phyloP scores from a whole-genome alignment of 2,797 vertebrate genomes.

The Lepilemur septentrionalis region DNA sequence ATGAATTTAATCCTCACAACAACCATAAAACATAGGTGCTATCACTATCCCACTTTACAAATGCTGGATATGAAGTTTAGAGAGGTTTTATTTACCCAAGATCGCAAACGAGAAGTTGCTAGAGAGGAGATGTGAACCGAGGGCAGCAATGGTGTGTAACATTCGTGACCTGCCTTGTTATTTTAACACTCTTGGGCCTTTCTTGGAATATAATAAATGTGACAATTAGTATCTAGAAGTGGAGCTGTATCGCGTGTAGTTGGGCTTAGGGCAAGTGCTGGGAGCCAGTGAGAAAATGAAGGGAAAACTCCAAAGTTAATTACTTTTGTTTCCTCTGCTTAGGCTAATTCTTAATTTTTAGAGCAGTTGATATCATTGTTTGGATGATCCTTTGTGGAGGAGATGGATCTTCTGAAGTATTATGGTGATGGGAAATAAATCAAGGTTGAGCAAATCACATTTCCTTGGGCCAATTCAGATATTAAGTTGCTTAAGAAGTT shows the following conservation, averaged over 20 bases:
- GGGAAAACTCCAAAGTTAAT: background rate
- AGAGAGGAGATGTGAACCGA: background rate
- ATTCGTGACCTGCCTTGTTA: background rate
- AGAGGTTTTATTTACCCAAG: background rate
- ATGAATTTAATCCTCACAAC: background rate
- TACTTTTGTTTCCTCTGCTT: background rate
- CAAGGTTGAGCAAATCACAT: background rate
- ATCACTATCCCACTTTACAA: background rate
- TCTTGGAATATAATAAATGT: background rate
- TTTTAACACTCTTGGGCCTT: background rate
- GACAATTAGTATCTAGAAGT: background rate
- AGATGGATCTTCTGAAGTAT: conserved; percentile 10
- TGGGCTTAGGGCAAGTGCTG: background rate
- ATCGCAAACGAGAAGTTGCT: background rate
- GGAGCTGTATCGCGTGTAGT: background rate
- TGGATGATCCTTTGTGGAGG: background rate
- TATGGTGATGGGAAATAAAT: background rate
- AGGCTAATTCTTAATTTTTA: conserved; percentile 34
- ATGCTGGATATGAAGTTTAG: background rate
- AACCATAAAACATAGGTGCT: background rate
- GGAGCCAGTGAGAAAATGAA: background rate
- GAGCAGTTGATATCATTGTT: background rate
- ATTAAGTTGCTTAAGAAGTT: conserved; percentile 37
- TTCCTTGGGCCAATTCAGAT: conserved; percentile 19
- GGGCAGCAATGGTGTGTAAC: background rate